Evolutionary conservation across 1,140 invertebrate species (phyloP), one percentile per base, ranked within the genome.

Genomic region (Ips typographus): DNA sequence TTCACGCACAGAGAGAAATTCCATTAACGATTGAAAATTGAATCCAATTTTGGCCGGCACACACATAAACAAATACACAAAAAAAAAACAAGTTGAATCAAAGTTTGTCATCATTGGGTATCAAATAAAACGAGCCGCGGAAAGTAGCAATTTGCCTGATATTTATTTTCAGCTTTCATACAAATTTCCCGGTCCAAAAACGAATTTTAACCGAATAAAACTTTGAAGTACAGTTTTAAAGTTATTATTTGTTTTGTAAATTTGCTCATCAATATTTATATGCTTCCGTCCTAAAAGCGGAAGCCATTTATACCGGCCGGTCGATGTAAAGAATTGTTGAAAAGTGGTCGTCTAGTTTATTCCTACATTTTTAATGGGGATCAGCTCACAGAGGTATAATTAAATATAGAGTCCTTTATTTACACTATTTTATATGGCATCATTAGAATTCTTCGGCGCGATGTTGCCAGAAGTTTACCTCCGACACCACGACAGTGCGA

Each of bases 241-340:
- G 22, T 56, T 56, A 56, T 56, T 56, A 56, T 56, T 37, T 56
- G 53, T 56, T 56, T 56, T 56, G 53, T 56, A 56, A 56, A 56
- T 37, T 56, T 38, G 4, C 53, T 56, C 53, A 56, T 56, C 53
- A 56, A 56, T 56, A 56, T 56, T 56, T 56, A 22, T 22, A 56
- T 56, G 53, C 36, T 56, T 1, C 22, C 22, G 22, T 37, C 38
- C 53, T 5, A 56, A 56, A 36, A 56, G 5, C 53, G 53, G 53
- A 56, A 36, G 22, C 53, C 38, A 56, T 56, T 56, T 56, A 56
- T 56, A 1, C 44, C 38, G 39, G 22, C 6, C 38, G 53, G 38
- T 36, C 38, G 38, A 37, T 56, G 53, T 56, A 56, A 56, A 56
- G 53, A 56, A 56, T 56, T n/a, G 53, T 56, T 56, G 53, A 56